Percentiles rank a stretch among this genome's conserved stretches.
Conservation (phyloP, 2,113 vertebrate genomes). For the Mus spicilegus region DNA sequence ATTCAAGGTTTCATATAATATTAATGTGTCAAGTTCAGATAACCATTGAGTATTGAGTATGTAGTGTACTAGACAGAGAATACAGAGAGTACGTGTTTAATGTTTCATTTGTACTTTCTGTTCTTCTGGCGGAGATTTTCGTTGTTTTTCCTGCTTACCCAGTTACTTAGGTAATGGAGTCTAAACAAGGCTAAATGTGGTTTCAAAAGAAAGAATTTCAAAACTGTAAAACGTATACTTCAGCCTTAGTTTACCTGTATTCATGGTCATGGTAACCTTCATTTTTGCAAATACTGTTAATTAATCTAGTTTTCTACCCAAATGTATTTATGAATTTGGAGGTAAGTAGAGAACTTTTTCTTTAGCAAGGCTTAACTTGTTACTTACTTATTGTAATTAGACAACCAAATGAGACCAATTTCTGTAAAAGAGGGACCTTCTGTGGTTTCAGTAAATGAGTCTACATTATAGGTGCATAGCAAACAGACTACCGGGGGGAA, state of each 20-base stretch:
- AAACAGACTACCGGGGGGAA: neutral
- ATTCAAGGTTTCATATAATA: neutral
- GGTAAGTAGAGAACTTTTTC: neutral
- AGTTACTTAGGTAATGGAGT: neutral
- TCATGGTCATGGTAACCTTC: neutral
- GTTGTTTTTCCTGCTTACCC: neutral
- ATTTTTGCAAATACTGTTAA: neutral
- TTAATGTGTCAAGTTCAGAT: neutral
- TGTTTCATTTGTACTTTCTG: neutral
- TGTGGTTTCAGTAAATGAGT: neutral
- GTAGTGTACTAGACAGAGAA: neutral
- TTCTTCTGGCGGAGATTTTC: neutral
- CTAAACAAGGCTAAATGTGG: neutral
- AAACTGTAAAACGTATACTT: neutral
- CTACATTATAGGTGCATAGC: neutral
- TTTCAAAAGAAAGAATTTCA: neutral
- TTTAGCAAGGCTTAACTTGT: neutral
- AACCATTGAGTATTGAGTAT: neutral
- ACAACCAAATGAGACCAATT: neutral
- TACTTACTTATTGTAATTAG: neutral
- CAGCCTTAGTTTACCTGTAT: neutral
- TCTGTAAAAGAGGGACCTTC: no score
- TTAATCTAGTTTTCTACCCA: neutral
- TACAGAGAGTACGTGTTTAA: fast-evolving
- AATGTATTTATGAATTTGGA: neutral